Base-by-base conservation (phyloP, 2,888 invertebrate genomes). In the Acrobasis suavella region DNA sequence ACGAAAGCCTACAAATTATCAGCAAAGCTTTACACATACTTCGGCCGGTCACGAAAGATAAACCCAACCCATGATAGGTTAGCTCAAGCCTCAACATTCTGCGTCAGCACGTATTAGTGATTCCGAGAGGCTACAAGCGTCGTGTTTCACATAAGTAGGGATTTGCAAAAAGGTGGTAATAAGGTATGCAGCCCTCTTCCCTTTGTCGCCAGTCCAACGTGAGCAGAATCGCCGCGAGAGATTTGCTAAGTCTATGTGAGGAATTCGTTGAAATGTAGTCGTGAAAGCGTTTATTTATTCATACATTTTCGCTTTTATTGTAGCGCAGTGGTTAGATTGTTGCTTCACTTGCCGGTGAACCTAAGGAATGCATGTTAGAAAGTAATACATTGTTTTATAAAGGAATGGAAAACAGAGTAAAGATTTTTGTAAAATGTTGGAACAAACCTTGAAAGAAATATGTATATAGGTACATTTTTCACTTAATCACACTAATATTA, bases 171-270 rank as follows among this genome's bases (percentile, higher is more conserved):
- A 91, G 89, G 91, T 87, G 83, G 87, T 89, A 87, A 89, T 91
- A 92, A 91, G 89, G 89, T 92, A 91, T 91, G 91, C 91, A 89
- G 89, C 88, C 89, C 90, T 88, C 88, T 87, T 86, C 80, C 90
- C 91, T 92, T 91, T 92, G 91, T 91, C 91, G 91, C 91, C 85
- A 91, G 89, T 91, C 70, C 87, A 83, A 91, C 92, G 92, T 92
- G 92, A 91, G 86, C 72, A 72, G 91, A 91, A 62, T 62, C 55
- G 49, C 37, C 55, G 37, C 80, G 76, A 70, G 79, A 88, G 88
- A 89, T 88, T 90, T 82, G 74, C 78, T 77, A 81, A 85, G 83
- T 79, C 80, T 77, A 77, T 79, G 80, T 80, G 77, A 86, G 82
- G 81, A 86, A 86, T 86, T 79, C 78, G 74, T 32, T 80, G 83